phyloP scores from a whole-genome alignment of 2,797 vertebrate genomes.

The Anniella stebbinsi region DNA sequence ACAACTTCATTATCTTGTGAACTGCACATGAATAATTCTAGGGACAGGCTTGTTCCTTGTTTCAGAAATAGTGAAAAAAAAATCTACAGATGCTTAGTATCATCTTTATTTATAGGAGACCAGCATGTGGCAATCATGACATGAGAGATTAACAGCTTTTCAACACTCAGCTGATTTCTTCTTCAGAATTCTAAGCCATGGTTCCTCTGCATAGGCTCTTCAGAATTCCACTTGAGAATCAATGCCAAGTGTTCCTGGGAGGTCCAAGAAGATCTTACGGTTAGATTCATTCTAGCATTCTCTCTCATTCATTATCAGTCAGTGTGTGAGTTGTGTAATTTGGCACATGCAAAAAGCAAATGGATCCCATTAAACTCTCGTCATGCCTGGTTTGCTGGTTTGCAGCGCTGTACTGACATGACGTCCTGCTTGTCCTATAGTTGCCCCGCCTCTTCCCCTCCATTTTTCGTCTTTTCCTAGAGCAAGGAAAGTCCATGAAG shows the following conservation, averaged over 20 bases:
- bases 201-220: conserved; percentile 10
- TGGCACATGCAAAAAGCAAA: conserved; percentile 14
- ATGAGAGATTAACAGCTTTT: conserved; percentile 56
- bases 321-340: conserved; percentile 12
- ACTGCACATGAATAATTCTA: conserved; percentile 21
- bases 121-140: conserved; percentile 44
- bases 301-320: conserved; percentile 28
- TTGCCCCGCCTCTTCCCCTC: too few relatives aligned
- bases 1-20: conserved; percentile 45
- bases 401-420: too few relatives aligned
- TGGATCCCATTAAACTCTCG: conserved; percentile 13
- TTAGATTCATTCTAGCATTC: background rate
- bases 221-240: conserved; percentile 38
- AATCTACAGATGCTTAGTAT: conserved; percentile 26
- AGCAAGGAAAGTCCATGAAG: too few relatives aligned
- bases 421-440: too few relatives aligned
- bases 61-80: conserved; percentile 43
- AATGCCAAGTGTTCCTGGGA: conserved; percentile 36
- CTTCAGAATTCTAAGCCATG: conserved; percentile 49
- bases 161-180: conserved; percentile 37
- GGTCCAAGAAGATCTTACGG: background rate
- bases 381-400: too few relatives aligned
- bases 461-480: too few relatives aligned
- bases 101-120: conserved; percentile 64
- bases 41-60: background rate